Conservation (phyloP, 2,113 vertebrate species). For the Pampusana beccarii region DNA sequence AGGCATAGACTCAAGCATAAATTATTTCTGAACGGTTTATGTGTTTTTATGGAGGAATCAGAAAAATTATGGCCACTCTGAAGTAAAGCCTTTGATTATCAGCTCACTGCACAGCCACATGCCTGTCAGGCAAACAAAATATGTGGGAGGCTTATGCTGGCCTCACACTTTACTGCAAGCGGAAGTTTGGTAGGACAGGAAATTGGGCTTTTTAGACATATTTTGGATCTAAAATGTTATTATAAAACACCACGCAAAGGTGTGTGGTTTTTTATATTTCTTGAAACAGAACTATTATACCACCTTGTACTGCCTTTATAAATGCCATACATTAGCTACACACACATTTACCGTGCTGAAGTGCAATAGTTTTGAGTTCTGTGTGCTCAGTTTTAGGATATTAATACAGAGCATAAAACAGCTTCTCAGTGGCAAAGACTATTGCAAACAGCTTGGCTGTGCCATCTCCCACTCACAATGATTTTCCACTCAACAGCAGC, state of each 20-base stretch:
- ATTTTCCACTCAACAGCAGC: not conserved
- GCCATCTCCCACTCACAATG: not conserved
- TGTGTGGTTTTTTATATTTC: not conserved
- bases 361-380: not conserved
- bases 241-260: not conserved
- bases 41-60: not conserved
- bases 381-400: not conserved
- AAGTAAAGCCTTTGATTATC: conserved; percentile 15
- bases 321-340: not conserved
- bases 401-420: not conserved
- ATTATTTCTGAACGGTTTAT: not conserved
- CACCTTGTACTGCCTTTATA: not conserved
- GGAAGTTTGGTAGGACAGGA: not conserved
- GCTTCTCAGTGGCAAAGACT: not conserved
- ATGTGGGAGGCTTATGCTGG: not conserved
- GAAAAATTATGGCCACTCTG: not conserved
- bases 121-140: conserved; percentile 1
- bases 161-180: not conserved
- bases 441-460: not conserved
- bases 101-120: not conserved
- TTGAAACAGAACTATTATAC: not conserved
- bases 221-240: not conserved
- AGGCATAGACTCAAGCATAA: not conserved
- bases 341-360: not conserved
- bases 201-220: not conserved